Percentiles rank a stretch among this genome's conserved stretches.
Evolutionary conservation across 2,888 invertebrate genomes (phyloP).

Genomic region (Exocentrus adspersus): DNA sequence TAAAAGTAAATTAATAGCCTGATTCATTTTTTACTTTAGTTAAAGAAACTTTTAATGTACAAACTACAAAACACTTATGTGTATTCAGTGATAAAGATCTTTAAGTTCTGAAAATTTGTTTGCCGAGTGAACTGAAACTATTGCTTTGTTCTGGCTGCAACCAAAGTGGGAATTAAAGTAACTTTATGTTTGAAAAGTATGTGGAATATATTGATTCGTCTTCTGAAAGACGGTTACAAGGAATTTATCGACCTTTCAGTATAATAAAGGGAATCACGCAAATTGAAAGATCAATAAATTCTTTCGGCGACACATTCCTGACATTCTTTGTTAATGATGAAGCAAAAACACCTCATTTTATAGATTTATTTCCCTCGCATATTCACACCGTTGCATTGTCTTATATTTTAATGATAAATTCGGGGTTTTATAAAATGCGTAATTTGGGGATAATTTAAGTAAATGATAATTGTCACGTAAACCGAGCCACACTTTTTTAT

Average conservation of each 20-base stretch:
- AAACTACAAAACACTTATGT: too few species aligned
- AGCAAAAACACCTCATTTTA: conserved; percentile 18
- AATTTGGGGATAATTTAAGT: background rate
- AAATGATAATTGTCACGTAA: background rate
- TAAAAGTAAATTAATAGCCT: too few species aligned
- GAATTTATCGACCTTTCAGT: conserved; percentile 52
- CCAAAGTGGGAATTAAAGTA: background rate
- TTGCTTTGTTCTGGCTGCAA: too few species aligned
- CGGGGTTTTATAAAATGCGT: background rate
- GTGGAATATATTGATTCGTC: conserved; percentile 52
- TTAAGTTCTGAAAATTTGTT: too few species aligned
- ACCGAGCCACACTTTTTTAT: background rate
- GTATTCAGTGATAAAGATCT: too few species aligned
- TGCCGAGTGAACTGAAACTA: too few species aligned
- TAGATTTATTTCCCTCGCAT: background rate
- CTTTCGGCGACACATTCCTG: conserved; percentile 40
- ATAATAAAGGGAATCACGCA: conserved; percentile 48
- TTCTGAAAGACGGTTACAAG: conserved; percentile 42
- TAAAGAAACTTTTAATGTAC: too few species aligned
- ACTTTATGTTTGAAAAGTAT: background rate
- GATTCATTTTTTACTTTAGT: too few species aligned
- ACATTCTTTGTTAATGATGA: conserved; percentile 37
- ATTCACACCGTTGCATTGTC: background rate
- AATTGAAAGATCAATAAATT: conserved; percentile 49
- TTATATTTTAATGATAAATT: background rate